Evolutionary conservation across 2,888 invertebrate species (phyloP), one percentile per base, ranked within the genome.

Genomic region (Anthophora plumipes): DNA sequence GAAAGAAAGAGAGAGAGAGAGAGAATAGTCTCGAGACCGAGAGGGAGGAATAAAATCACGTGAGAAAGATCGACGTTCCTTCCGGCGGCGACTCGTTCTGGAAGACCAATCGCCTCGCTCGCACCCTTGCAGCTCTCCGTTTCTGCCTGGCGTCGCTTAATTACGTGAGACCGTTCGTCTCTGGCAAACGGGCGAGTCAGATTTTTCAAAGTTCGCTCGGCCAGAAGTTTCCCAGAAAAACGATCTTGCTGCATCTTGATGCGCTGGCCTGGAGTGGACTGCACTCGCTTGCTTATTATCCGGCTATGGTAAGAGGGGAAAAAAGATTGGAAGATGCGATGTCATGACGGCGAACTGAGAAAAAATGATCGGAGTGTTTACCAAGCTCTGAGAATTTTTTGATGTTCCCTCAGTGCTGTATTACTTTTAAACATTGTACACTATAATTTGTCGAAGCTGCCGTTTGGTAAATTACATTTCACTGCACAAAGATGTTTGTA

Each of bases 121-220:
- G 50, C 66, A 60, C 60, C 46, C 67, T 37, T 55, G 22, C 46
- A 57, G 59, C 22, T 68, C 71, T 71, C 60, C 59, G 55, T 25
- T 25, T 75, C 67, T 68, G 60, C 55, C n/a, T 25, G 52, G 61
- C 39, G 61, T 54, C 68, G 67, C 60, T 69, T 84, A 84, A 84
- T 84, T 84, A 76, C 76, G 46, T 54, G 59, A 68, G 70, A 73
- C 50, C 57, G 66, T 61, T 72, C 57, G 61, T 72, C 71, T 57
- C 41, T 8, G 54, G 60, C 57, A 31, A 31, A 54, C 50, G 61
- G 52, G 61, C 63, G 12, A 11, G 25, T 12, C 63, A 63, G 55
- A 77, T 48, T 66, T 71, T 41, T 71, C 71, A 20, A 77, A 82
- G 64, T 69, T 82, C 22, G 1, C n/a, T 43, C 8, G 48, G 52